These are phyloP conservation scores for Drosophila setosimentum DNA, from an alignment of 2,888 invertebrate genomes.

Conservation along the genomic window DNA sequence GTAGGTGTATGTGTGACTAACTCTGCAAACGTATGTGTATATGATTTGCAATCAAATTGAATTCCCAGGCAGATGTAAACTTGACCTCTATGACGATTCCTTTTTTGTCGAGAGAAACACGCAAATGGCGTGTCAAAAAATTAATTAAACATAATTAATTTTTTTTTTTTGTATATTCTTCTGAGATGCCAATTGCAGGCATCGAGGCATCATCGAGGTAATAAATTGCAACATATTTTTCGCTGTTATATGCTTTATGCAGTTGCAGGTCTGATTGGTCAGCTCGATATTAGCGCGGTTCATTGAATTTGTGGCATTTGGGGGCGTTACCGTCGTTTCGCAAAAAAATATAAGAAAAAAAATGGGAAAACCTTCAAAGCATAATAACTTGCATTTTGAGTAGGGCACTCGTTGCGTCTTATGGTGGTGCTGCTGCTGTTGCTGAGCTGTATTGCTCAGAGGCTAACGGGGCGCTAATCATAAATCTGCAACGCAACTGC, in stretches of 20 bases:
- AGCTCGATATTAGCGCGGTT: slow-evolving; percentile 59
- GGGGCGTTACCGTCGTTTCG: slow-evolving; percentile 68
- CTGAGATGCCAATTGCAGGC: slow-evolving; percentile 6
- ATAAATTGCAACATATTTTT: slow-evolving; percentile 48
- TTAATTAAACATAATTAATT: slow-evolving; percentile 41
- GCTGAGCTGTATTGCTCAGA: slow-evolving; percentile 27
- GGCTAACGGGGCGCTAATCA: slow-evolving; percentile 71
- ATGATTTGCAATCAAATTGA: not conserved
- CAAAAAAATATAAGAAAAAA: slow-evolving; percentile 32
- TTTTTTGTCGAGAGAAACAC: slow-evolving; percentile 38
- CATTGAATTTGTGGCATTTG: slow-evolving; percentile 80
- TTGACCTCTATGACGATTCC: slow-evolving; percentile 65
- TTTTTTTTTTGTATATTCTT: not conserved
- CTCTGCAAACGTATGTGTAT: slow-evolving; percentile 15
- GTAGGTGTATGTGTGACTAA: slow-evolving; percentile 13
- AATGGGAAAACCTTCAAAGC: slow-evolving; percentile 66
- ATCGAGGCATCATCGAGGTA: slow-evolving; percentile 38
- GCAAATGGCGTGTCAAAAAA: slow-evolving; percentile 62
- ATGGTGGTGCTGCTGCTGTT: slow-evolving; percentile 12
- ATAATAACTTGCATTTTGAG: slow-evolving; percentile 80
- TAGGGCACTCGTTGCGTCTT: slow-evolving; percentile 72
- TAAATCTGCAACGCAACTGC: slow-evolving; percentile 76
- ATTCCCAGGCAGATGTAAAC: slow-evolving; percentile 55
- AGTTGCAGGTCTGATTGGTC: slow-evolving; percentile 57
- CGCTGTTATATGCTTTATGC: slow-evolving; percentile 7